These are phyloP conservation scores for Axinella damicornis DNA, from an alignment of 37 sponge, comb jelly and placozoan genomes.

Conservation along the genomic window DNA sequence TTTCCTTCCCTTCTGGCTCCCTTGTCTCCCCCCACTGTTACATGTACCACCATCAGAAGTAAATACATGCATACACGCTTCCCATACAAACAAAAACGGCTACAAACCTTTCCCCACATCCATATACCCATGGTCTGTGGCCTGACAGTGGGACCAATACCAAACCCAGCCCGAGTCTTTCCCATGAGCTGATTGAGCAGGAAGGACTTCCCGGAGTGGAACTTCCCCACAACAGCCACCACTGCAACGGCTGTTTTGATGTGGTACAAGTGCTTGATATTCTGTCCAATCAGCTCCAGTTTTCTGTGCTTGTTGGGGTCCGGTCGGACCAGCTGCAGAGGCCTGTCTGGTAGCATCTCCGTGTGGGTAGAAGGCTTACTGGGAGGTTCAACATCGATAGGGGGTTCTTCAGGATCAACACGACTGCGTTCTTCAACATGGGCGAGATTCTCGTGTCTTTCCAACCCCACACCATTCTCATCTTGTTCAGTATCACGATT, in stretches of 20 bases:
- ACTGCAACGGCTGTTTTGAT: conserved; percentile 83
- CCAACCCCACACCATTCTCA: too few species aligned
- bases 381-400: too few species aligned
- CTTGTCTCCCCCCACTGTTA: too few species aligned
- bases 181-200: conserved; percentile 96
- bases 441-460: too few species aligned
- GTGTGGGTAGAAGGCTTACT: too few species aligned
- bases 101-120: conserved; percentile 95
- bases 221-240: conserved; percentile 93
- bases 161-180: conserved; percentile 81
- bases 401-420: too few species aligned
- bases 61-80: not conserved
- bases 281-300: conserved; percentile 75
- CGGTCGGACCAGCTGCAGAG: conserved; percentile 86
- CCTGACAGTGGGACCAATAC: conserved; percentile 84
- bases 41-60: not conserved
- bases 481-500: too few species aligned
- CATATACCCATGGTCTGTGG: conserved; percentile 97
- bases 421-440: too few species aligned
- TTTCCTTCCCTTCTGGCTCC: too few species aligned
- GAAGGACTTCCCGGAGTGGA: conserved; percentile 93
- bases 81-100: not conserved
- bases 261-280: conserved; percentile 79
- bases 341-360: conserved; percentile 54
- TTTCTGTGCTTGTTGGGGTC: conserved; percentile 75